Evolutionary conservation across 2,888 invertebrate species (phyloP).

Genomic region (Nemoura dubitans): DNA sequence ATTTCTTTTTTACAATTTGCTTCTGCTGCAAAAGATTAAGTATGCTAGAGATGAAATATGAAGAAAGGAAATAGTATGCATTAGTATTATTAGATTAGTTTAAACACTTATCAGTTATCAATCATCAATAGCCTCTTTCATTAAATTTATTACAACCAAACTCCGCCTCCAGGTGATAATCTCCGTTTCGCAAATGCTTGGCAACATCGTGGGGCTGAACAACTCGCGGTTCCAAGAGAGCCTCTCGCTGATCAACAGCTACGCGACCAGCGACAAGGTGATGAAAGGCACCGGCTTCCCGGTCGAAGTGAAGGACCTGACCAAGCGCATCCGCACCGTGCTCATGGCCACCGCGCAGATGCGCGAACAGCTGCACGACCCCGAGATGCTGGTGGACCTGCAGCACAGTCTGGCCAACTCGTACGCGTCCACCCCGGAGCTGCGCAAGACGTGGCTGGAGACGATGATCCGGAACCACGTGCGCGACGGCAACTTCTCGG

Average conservation of each 20-base stretch:
- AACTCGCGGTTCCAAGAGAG: slow-evolving; percentile 96
- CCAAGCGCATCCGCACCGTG: slow-evolving; percentile 91
- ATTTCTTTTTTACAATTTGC: too few species aligned
- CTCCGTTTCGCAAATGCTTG: slow-evolving; percentile 92
- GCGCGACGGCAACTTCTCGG: slow-evolving; percentile 84
- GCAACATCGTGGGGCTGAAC: slow-evolving; percentile 88
- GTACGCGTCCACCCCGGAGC: slow-evolving; percentile 88
- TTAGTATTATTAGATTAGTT: too few species aligned
- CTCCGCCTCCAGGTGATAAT: slow-evolving; percentile 79
- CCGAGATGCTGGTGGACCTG: slow-evolving; percentile 89
- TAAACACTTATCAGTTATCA: too few species aligned
- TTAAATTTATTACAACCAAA: too few species aligned
- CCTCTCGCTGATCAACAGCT: slow-evolving; percentile 90
- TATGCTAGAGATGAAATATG: too few species aligned
- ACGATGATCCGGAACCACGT: slow-evolving; percentile 90
- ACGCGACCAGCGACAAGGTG: slow-evolving; percentile 90
- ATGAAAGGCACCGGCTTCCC: slow-evolving; percentile 94
- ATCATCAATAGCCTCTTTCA: slow-evolving; percentile 68
- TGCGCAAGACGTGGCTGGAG: slow-evolving; percentile 95
- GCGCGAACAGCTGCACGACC: slow-evolving; percentile 89
- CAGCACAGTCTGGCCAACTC: slow-evolving; percentile 88
- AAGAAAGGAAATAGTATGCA: too few species aligned
- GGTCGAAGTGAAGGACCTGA: slow-evolving; percentile 90
- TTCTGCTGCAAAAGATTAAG: too few species aligned
- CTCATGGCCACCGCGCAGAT: slow-evolving; percentile 94